Evolutionary conservation across 2,113 vertebrate species (phyloP), one percentile per base, ranked within the genome.

Genomic region (Tragelaphus imberbis): DNA sequence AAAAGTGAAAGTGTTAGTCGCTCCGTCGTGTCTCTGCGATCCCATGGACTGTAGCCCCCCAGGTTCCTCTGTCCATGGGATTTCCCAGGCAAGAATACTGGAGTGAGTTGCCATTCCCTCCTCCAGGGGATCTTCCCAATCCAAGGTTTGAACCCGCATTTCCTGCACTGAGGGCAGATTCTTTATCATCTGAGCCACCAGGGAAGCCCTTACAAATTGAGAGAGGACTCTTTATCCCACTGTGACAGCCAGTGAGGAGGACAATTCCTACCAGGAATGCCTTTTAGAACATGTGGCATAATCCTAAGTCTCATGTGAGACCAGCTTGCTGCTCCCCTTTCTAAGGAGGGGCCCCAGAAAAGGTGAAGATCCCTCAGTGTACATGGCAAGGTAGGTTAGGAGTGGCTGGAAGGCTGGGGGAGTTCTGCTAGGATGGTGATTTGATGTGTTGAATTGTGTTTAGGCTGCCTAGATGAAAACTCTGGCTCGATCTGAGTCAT

Each of bases 401-500:
- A 30, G 30, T 36, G 9, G 40, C 33, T 3, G 36, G 53, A 92
- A 92, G 68, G 23, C 16, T 23, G 30, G 33, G 6, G 8, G 3
- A 85, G 40, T 85, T 53, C 81, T 89, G 49, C 53, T 44, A 47
- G 23, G 30, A 19, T 19, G 2, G 44, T 0, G 2, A 53, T 40
- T 49, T 49, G 49, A 49, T 12, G 58, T 55, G 19, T 65, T 56
- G 16, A 68, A 58, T 92, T 94, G 59, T n/a, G n/a, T 79, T 85
- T 84, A 81, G 92, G 13, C 28, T 86, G 59, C 40, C 97, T 71
- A 55, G 30, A 75, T 92, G 79, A 71, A 97, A 96, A 97, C 56
- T 30, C n/a, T 44, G 77, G 9, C 58, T 90, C 3, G 12, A 40
- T 21, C 36, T 93, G 85, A 95, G 49, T 97, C 90, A 91, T 88